Evolutionary conservation across 2,797 vertebrate species (phyloP), one percentile per base, ranked within the genome.

Genomic region (Sebastes hopkinsi): DNA sequence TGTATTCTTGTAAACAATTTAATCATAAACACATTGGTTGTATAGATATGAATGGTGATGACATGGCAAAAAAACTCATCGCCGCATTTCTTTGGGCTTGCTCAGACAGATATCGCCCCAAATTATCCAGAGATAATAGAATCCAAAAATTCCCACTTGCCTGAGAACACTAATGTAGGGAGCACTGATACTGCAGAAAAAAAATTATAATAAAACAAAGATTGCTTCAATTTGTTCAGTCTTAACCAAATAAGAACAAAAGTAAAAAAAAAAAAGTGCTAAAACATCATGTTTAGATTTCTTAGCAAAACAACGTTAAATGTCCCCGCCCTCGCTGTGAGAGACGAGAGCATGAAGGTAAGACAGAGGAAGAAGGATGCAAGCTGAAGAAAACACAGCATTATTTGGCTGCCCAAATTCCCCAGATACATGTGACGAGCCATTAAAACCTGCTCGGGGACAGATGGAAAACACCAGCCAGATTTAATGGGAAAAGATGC

Each of bases 401-500:
- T 60, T 18, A 32, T 52, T 64, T 50, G 67, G 27, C 20, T 14
- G 30, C 2, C 5, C 30, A 27, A 20, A 46, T 23, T 52, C 62
- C 58, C 60, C 23, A 30, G 59, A 72, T 62, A 60, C 36, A 67
- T 72, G 72, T 67, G 64, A 77, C 3, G 60, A 74, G 68, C 80
- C 77, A 82, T 87, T 88, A 85, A 82, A 85, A 25, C 25, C 46
- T 9, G 23, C 77, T 82, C 52, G 56, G 54, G 67, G 76, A 79
- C 67, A 77, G 81, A 74, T 70, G 62, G 42, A 72, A 64, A 80
- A 79, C 64, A 83, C 61, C 58, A 54, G 75, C 30, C 46, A 25
- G 27, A n/a, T 72, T 78, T 81, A 75, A 85, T 72, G 67, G 69
- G 69, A 59, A 38, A 83, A 79, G 72, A 72, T 71, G 70, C 67